Base-by-base conservation (phyloP, 2,888 invertebrate species). In the Torymus tubicola region DNA sequence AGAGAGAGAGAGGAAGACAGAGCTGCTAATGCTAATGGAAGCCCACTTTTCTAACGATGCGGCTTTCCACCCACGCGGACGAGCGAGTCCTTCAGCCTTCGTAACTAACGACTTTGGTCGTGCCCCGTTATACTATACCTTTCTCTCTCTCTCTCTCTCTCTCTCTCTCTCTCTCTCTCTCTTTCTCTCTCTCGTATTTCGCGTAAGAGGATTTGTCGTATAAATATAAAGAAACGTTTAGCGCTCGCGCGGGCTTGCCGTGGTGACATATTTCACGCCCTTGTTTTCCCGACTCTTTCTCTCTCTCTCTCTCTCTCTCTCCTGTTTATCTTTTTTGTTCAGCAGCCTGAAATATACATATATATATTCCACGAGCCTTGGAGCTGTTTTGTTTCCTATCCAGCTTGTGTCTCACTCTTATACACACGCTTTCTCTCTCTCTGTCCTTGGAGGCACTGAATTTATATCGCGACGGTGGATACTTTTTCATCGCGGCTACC, bases 181-280 rank as follows among this genome's bases (percentile, higher is more conserved):
- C 64, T 53, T 50, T 53, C 21, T 55, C 2, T 64, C 50, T 16
- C 69, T 55, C 55, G 58, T 16, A 52, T 71, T 73, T 14, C 24
- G 55, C 13, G 16, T 72, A 71, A 72, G 67, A 67, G 71, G 65
- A 65, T 78, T 78, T 71, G 72, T 67, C 78, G 78, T 50, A 72
- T 78, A 78, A 78, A 78, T 78, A 72, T 72, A 31, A 78, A 78
- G 72, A 68, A 78, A 72, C 72, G 61, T 72, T 78, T 78, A 78
- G 67, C 67, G 3, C 24, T 52, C 4, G n/a, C 31, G 24, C n/a
- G 58, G 21, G 42, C 42, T 42, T 8, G 42, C 42, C 42, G 42
- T 11, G n/a, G 21, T 18, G 31, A 63, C 65, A 71, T 78, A 60
- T 78, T 61, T 67, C 72, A 16, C 58, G 42, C 8, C 61, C 67